Base-by-base conservation (phyloP, 2,113 vertebrate species). In the Chaetodon trifascialis region DNA sequence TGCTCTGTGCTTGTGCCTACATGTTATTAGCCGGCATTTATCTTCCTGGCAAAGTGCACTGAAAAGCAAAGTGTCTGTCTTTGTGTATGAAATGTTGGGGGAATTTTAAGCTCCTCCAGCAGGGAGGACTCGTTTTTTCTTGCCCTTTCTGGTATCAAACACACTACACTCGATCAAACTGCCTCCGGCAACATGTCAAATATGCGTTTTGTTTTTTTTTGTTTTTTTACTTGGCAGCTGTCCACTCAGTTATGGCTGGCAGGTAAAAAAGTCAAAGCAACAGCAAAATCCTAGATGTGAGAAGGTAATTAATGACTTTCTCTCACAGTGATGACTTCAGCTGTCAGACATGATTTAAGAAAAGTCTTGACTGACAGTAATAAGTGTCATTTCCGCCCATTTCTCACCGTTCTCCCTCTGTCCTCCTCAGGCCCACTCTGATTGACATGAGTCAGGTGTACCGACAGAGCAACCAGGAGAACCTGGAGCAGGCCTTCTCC, bases 401-500 rank as follows among this genome's bases (percentile, higher is more conserved):
- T 49, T 86, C 21, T 82, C 17, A 15, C 19, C 17, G 5, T 9
- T 36, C 12, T 68, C 25, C 69, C 14, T 73, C 12, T 54, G 14
- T 25, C n/a, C 6, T 59, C 85, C 5, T 0, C 94, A 99, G 98
- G 92, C 97, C 98, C 0, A 83, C 85, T 90, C 93, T 99, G 79
- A 96, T 99, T 0, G 98, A 99, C 91, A 97, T 99, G 97, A 92
- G 82, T 82, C 96, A 96, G 9, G 97, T 99, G 4, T 97, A 96
- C 52, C 95, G 91, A 0, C 97, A 99, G 94, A 96, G 87, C 89
- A 98, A 97, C 91, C 95, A 96, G 89, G 95, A 98, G 94, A 99
- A 99, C 77, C 94, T 99, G 94, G 97, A 99, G 90, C 97, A 98
- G 93, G 98, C 98, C n/a, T 99, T 99, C 94, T 95, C 92, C 0